Conservation (phyloP, 1,140 invertebrate genomes). For the Scaptomyza montana region DNA sequence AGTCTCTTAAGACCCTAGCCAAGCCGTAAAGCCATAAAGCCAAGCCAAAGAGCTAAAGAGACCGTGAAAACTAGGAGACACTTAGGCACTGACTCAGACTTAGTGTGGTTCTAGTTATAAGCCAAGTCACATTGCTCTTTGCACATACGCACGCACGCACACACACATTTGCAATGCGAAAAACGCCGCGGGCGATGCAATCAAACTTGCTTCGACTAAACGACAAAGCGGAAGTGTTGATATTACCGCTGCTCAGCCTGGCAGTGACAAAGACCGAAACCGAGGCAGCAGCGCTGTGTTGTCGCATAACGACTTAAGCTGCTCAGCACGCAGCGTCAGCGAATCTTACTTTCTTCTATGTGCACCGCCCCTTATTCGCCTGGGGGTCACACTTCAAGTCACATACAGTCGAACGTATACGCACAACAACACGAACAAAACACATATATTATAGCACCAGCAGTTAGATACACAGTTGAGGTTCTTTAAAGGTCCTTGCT, state of each 20-base stretch:
- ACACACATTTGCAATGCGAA: conserved; percentile 49
- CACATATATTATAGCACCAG: conserved; percentile 6
- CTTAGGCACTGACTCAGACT: conserved; percentile 10
- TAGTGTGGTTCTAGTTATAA: conserved; percentile 31
- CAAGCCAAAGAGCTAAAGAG: not conserved
- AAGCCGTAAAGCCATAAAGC: too few species aligned
- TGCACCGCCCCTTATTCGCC: conserved; percentile 22
- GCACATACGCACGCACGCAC: conserved; percentile 28
- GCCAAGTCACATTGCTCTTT: conserved; percentile 54
- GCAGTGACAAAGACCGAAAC: conserved; percentile 44
- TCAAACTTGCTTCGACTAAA: conserved; percentile 51
- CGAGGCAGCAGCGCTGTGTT: conserved; percentile 36
- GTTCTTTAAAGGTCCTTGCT: conserved; percentile 53
- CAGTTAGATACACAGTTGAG: conserved; percentile 26
- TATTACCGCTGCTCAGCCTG: conserved; percentile 57
- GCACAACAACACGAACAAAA: conserved; percentile 36
- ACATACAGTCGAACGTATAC: conserved; percentile 39
- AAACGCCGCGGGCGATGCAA: conserved; percentile 60
- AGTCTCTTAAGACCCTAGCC: conserved; percentile 16
- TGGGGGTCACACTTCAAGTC: conserved; percentile 45
- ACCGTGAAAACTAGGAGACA: conserved; percentile 21
- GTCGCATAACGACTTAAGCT: conserved; percentile 78
- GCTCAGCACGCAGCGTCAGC: conserved; percentile 71
- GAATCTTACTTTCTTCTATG: conserved; percentile 30
- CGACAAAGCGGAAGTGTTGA: conserved; percentile 70